These are phyloP conservation scores for Chalcosyrphus nemorum DNA, from an alignment of 2,888 invertebrate genomes.

Conservation along the genomic window DNA sequence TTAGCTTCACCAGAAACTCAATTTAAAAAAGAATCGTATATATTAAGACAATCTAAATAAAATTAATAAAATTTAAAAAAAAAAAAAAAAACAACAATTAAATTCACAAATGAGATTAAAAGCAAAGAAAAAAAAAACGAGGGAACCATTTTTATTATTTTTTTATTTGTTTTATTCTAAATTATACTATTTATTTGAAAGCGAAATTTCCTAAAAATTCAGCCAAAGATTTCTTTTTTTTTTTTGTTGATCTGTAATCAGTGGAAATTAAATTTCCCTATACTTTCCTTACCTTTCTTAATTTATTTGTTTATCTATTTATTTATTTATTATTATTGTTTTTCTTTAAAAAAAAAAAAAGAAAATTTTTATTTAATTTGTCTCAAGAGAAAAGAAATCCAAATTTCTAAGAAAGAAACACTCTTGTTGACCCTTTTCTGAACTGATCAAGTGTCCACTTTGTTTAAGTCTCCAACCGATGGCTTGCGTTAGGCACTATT, in stretches of 20 bases:
- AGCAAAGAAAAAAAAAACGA: neutral
- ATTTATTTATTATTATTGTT: neutral
- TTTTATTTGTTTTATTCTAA: neutral
- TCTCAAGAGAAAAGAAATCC: too few relatives aligned
- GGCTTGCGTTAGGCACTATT: too few relatives aligned
- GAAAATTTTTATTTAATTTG: neutral
- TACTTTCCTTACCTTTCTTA: neutral
- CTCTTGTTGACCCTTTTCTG: too few relatives aligned
- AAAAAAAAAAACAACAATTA: neutral
- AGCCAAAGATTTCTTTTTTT: slow-evolving; percentile 12
- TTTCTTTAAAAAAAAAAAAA: neutral
- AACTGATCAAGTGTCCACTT: too few relatives aligned
- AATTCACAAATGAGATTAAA: slow-evolving; percentile 38
- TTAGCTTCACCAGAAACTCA: slow-evolving; percentile 19
- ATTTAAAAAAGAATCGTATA: slow-evolving; percentile 8
- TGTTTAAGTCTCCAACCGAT: too few relatives aligned
- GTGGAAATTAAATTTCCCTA: slow-evolving; percentile 15
- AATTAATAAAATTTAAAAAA: neutral
- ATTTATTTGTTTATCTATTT: neutral
- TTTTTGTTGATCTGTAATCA: neutral
- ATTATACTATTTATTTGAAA: neutral
- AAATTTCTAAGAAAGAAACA: too few relatives aligned
- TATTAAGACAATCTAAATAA: slow-evolving; percentile 37
- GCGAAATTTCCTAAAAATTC: neutral
- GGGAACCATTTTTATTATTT: slow-evolving; percentile 6